Evolutionary conservation across 2,888 invertebrate species (phyloP).

Genomic region (Cenopis cana): DNA sequence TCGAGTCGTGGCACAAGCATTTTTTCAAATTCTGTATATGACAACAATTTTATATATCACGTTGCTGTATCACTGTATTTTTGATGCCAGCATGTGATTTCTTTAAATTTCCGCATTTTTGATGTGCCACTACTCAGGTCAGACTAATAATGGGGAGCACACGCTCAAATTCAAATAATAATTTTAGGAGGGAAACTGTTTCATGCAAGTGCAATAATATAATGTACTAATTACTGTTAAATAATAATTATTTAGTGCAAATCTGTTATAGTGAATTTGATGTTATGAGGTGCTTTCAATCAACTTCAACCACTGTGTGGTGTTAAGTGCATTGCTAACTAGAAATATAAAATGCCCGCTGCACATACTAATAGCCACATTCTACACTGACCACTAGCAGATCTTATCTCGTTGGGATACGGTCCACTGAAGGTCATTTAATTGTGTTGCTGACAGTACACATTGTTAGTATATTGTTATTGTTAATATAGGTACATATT

Average conservation of each 20-base stretch:
- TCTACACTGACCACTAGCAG: neutral
- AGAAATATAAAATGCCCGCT: constrained; percentile 3
- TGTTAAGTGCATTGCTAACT: constrained; percentile 10
- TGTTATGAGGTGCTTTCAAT: constrained; percentile 7
- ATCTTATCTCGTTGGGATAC: neutral
- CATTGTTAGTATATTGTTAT: neutral
- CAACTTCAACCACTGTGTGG: constrained; percentile 4
- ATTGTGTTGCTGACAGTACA: neutral
- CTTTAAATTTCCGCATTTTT: no score
- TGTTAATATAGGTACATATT: neutral
- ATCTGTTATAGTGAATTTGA: neutral
- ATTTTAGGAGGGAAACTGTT: neutral
- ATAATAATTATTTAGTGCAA: neutral
- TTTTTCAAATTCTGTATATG: no score
- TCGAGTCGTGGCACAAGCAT: no score
- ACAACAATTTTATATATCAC: no score
- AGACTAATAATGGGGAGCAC: neutral
- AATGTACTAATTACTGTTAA: no score
- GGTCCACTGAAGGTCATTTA: constrained; percentile 2
- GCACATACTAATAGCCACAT: neutral
- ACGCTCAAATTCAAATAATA: neutral
- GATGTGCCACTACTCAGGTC: no score
- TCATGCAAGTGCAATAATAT: no score
- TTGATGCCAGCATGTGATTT: no score
- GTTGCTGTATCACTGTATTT: no score